phyloP scores from a whole-genome alignment of 2,113 vertebrate genomes.

The Spilogale gracilis region DNA sequence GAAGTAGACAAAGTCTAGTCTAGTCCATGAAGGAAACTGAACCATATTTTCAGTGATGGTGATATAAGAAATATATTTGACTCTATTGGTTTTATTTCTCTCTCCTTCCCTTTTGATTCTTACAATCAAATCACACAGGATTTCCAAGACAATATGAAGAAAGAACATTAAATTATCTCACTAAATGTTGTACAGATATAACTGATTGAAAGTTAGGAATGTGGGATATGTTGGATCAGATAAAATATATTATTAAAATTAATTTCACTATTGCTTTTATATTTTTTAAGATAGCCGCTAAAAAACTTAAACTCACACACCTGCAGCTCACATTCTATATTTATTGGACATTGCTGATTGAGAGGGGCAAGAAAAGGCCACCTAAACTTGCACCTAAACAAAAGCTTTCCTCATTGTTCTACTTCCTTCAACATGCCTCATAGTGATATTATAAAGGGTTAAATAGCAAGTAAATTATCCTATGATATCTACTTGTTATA shows the following conservation, averaged over 20 bases:
- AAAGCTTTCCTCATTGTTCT: not conserved
- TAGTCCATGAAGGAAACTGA: not conserved
- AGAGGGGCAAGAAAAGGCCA: not conserved
- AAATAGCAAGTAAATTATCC: not conserved
- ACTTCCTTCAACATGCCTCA: not conserved
- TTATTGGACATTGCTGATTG: not conserved
- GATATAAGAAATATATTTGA: not conserved
- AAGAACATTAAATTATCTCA: not conserved
- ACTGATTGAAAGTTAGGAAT: not conserved
- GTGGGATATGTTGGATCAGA: not conserved
- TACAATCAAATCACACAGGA: not conserved
- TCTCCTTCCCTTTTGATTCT: not conserved
- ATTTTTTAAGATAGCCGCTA: not conserved
- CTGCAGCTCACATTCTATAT: not conserved
- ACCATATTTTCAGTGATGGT: not conserved
- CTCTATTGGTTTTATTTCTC: not conserved
- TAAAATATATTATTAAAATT: not conserved
- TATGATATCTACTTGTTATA: not conserved
- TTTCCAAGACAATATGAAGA: not conserved
- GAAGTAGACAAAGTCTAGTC: not conserved
- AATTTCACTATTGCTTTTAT: not conserved
- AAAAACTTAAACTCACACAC: not conserved
- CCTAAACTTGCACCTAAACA: not conserved
- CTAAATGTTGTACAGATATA: not conserved
- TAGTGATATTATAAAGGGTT: not conserved